These are phyloP conservation scores for Gymnogyps californianus DNA, from an alignment of 2,113 vertebrate genomes.

Conservation along the genomic window DNA sequence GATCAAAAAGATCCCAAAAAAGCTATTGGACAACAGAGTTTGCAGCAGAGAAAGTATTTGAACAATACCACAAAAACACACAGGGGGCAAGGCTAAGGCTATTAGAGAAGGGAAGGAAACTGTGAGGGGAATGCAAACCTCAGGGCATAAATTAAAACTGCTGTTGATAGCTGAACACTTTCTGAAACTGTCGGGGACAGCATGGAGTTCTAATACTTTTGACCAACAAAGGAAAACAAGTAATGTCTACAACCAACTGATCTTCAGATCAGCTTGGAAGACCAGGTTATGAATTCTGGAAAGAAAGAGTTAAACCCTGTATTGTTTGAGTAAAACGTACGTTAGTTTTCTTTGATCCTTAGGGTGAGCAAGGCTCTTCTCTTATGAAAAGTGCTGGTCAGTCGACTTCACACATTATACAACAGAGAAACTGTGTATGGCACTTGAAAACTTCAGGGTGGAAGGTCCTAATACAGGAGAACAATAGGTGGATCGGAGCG, in stretches of 20 bases:
- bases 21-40: neutral
- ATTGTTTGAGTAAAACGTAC: neutral
- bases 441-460: neutral
- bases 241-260: neutral
- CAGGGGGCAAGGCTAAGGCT: neutral
- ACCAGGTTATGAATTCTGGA: neutral
- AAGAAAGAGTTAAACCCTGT: neutral
- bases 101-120: neutral
- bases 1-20: neutral
- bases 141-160: neutral
- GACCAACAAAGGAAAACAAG: neutral
- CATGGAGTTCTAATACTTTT: neutral
- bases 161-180: neutral
- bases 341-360: conserved; percentile 3
- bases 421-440: conserved; percentile 5
- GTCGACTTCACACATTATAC: neutral
- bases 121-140: neutral
- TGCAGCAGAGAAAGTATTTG: neutral
- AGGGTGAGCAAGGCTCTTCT: neutral
- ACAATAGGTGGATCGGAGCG: neutral
- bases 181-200: neutral
- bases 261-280: neutral
- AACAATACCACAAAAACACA: neutral
- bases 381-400: neutral
- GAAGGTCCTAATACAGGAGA: neutral